phyloP scores from a whole-genome alignment of 2,888 invertebrate species.

The Colostygia pectinataria region DNA sequence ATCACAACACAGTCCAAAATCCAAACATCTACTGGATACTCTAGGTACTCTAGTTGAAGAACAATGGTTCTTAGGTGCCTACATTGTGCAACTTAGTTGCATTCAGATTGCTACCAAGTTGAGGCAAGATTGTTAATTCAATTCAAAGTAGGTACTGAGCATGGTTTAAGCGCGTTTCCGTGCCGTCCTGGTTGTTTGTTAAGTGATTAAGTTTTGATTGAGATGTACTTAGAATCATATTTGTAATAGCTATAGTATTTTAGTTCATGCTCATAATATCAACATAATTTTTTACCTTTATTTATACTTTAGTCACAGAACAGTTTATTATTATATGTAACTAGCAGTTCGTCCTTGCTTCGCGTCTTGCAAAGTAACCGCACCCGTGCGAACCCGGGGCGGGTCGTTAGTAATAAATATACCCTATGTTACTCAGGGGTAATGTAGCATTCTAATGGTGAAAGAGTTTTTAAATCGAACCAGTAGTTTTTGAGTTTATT shows the following conservation, averaged over 20 bases:
- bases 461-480: too few species aligned
- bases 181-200: constrained; percentile 8
- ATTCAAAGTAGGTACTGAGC: constrained; percentile 55
- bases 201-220: constrained; percentile 21
- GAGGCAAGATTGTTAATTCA: constrained; percentile 54
- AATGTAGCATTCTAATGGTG: too few species aligned
- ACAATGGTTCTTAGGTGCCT: constrained; percentile 3
- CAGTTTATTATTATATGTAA: too few species aligned
- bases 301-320: too few species aligned
- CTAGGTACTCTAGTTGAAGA: constrained; percentile 1
- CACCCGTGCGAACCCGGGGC: too few species aligned
- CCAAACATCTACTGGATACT: not conserved
- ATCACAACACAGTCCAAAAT: not conserved
- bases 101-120: constrained; percentile 37
- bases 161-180: constrained; percentile 41
- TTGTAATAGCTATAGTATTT: not conserved
- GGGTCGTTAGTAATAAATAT: too few species aligned
- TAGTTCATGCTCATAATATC: too few species aligned
- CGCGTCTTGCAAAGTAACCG: too few species aligned
- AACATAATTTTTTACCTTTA: too few species aligned
- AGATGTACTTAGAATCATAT: not conserved
- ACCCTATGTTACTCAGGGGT: too few species aligned
- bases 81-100: constrained; percentile 13
- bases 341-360: too few species aligned
- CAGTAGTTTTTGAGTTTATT: too few species aligned